Conservation (phyloP, 2,113 vertebrate species). For the Trematocara macrostoma region DNA sequence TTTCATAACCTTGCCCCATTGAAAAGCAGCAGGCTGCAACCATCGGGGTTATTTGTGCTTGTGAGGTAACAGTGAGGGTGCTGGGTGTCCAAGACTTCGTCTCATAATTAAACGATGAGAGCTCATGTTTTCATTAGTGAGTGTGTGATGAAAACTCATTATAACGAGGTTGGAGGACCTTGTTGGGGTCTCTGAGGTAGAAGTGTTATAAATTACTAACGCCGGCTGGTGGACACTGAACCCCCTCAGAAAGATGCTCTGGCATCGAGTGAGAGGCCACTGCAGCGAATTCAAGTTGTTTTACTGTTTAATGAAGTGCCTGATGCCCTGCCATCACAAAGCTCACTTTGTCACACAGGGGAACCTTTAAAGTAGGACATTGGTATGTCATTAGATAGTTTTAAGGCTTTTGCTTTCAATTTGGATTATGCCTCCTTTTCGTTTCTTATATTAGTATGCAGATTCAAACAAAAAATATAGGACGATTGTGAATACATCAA, state of each 20-base stretch:
- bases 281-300: conserved; percentile 49
- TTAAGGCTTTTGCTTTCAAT: conserved; percentile 14
- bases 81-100: background rate
- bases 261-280: conserved; percentile 53
- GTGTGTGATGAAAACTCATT: conserved; percentile 56
- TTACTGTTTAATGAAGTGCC: conserved; percentile 68
- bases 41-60: conserved; percentile 14
- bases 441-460: conserved; percentile 19
- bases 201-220: conserved; percentile 73
- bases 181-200: conserved; percentile 64
- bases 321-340: conserved; percentile 76
- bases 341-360: conserved; percentile 39
- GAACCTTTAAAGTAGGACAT: conserved; percentile 63
- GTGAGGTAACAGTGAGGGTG: conserved; percentile 1
- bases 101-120: conserved; percentile 59
- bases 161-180: conserved; percentile 72
- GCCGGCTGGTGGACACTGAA: conserved; percentile 55
- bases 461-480: conserved; percentile 24
- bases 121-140: conserved; percentile 58
- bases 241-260: conserved; percentile 59
- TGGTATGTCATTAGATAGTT: conserved; percentile 21
- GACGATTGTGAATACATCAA: conserved; percentile 43
- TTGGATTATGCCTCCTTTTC: conserved; percentile 15
- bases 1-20: conserved; percentile 4
- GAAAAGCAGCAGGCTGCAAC: background rate